Evolutionary conservation across 2,888 invertebrate species (phyloP).

Genomic region (Phrixothrix hirtus): DNA sequence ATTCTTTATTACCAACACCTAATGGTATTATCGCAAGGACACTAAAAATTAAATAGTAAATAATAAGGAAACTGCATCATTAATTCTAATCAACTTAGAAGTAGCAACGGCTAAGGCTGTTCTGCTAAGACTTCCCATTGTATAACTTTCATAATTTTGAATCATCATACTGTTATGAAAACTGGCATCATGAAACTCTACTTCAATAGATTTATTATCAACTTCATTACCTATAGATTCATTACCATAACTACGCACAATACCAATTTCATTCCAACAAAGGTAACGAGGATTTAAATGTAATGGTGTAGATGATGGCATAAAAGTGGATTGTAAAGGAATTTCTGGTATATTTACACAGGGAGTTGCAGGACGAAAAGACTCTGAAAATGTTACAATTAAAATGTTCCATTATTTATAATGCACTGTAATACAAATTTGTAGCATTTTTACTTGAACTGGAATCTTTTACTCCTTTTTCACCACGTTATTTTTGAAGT

Average conservation of each 20-base stretch:
- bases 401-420: too few relatives aligned
- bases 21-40: slow-evolving; percentile 77
- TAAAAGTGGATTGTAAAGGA: slow-evolving; percentile 81
- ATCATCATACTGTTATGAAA: slow-evolving; percentile 89
- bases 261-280: slow-evolving; percentile 94
- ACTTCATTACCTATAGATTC: slow-evolving; percentile 42
- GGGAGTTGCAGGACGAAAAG: slow-evolving; percentile 43
- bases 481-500: too few relatives aligned
- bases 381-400: slow-evolving; percentile 9
- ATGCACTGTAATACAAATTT: too few relatives aligned
- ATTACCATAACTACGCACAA: slow-evolving; percentile 80
- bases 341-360: slow-evolving; percentile 55
- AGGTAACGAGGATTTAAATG: slow-evolving; percentile 73
- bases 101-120: slow-evolving; percentile 77
- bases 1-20: slow-evolving; percentile 79
- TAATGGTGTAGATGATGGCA: slow-evolving; percentile 84
- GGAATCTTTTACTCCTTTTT: too few relatives aligned
- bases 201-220: slow-evolving; percentile 75
- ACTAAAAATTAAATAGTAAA: slow-evolving; percentile 54
- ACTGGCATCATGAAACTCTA: slow-evolving; percentile 92
- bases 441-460: too few relatives aligned
- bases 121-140: slow-evolving; percentile 83
- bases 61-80: slow-evolving; percentile 33
- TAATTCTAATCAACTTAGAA: slow-evolving; percentile 61
- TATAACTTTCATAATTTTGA: slow-evolving; percentile 82